Evolutionary conservation across 1,140 invertebrate genomes (phyloP).

Genomic region (Listronotus oregonensis): DNA sequence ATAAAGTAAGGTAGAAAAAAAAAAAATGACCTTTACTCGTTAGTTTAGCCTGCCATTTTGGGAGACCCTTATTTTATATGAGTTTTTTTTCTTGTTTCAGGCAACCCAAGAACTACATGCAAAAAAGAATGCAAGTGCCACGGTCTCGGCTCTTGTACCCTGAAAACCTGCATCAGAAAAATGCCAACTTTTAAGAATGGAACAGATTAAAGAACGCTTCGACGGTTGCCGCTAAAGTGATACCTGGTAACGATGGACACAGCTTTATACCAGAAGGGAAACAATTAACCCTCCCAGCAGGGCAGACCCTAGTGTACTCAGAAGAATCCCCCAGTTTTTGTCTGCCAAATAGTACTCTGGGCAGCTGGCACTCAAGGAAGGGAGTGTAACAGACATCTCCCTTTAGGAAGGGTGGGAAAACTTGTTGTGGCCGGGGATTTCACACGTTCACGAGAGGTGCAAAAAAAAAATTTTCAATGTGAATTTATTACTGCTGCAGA

Average conservation of each 20-base stretch:
- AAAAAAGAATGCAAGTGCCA: conserved; percentile 88
- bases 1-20: no score
- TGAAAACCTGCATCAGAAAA: conserved; percentile 83
- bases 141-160: conserved; percentile 81
- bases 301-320: conserved; percentile 84
- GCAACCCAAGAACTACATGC: conserved; percentile 86
- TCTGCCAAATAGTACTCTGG: conserved; percentile 75
- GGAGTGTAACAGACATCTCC: conserved; percentile 77
- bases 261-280: conserved; percentile 79
- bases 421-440: conserved; percentile 86
- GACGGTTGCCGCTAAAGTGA: conserved; percentile 84
- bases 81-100: conserved; percentile 59
- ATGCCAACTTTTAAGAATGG: conserved; percentile 82
- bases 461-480: conserved; percentile 88
- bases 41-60: no score
- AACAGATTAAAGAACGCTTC: conserved; percentile 81
- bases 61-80: no score
- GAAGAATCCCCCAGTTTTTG: conserved; percentile 91
- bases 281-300: conserved; percentile 77
- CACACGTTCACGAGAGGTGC: conserved; percentile 68
- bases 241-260: conserved; percentile 83
- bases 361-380: conserved; percentile 80
- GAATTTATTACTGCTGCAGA: conserved; percentile 94
- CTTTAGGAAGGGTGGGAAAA: conserved; percentile 80
- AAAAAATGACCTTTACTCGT: no score